Base-by-base conservation (phyloP, 2,888 invertebrate genomes). In the Ligdia adustata region DNA sequence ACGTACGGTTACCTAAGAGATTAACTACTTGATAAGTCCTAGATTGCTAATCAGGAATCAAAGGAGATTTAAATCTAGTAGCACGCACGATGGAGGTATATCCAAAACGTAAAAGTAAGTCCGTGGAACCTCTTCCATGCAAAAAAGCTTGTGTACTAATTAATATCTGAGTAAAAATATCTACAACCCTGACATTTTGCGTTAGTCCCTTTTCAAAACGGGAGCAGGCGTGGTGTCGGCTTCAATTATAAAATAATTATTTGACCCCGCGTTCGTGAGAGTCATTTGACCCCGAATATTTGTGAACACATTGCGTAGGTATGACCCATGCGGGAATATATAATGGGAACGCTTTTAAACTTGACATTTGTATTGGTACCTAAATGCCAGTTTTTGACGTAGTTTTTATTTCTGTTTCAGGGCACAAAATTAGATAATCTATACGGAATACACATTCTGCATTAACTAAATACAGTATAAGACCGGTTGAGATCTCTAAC, bases 231-330 rank as follows among this genome's bases (percentile, higher is more conserved):
- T 59, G 57, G 45, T 43, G 45, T 28, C 47, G 46, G 44, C 53
- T 59, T 60, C 64, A 64, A 66, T 71, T 69, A 64, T 58, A 44
- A 64, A 67, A 66, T 67, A 60, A 63, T 63, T 69, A 62, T 56
- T 49, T 52, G 57, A 62, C 56, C 55, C 49, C 35, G 50, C 52
- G 51, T 60, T 49, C 20, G 6, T 28, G 28, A 3, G 33, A 34
- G 40, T 47, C 13, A 31, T 46, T 40, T 41, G 46, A 42, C 41
- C 37, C 35, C 41, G 26, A 27, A 28, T 40, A 32, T 42, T 28
- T 43, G 34, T 27, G 27, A 27, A 35, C 33, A 20, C 33, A n/a
- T 32, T 22, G 12, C 29, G n/a, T n/a, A 18, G 4, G 41, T 28
- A 28, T 38, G 48, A 38, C 33, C 48, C 42, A 9, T 14, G 14